Percentiles rank a stretch among this genome's conserved stretches.
These are phyloP conservation scores for Ciconia nigra DNA, from an alignment of 2,797 vertebrate species.

Conservation along the genomic window DNA sequence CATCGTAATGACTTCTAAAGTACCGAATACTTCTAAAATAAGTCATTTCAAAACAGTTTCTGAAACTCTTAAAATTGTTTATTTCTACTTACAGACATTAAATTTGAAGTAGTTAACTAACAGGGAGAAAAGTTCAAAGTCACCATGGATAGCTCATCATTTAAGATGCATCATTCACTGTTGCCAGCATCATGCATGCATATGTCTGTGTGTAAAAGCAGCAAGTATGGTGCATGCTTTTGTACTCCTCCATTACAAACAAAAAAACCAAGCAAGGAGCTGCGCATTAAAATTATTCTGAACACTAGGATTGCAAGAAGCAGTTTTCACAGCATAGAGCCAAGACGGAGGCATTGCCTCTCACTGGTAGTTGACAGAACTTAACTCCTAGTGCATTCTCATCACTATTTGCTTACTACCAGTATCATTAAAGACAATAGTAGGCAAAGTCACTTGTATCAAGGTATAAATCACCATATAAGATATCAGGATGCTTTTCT, in stretches of 20 bases:
- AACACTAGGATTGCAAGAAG: background rate
- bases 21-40: background rate
- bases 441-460: background rate
- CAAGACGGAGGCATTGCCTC: background rate
- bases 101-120: background rate
- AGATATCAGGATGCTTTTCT: background rate
- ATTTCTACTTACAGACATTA: background rate
- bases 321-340: background rate
- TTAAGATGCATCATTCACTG: background rate
- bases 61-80: background rate
- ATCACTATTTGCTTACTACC: background rate
- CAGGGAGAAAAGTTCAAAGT: background rate
- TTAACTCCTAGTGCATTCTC: background rate
- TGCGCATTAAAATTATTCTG: background rate
- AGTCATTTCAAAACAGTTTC: background rate
- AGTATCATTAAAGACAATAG: background rate
- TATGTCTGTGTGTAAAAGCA: background rate
- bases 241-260: background rate
- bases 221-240: background rate
- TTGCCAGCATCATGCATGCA: fast-evolving
- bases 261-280: background rate
- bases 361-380: background rate
- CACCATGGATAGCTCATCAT: background rate
- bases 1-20: background rate
- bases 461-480: background rate